Evolutionary conservation across 2,113 vertebrate species (phyloP), one percentile per base, ranked within the genome.

Genomic region (Zosterops japonicus): DNA sequence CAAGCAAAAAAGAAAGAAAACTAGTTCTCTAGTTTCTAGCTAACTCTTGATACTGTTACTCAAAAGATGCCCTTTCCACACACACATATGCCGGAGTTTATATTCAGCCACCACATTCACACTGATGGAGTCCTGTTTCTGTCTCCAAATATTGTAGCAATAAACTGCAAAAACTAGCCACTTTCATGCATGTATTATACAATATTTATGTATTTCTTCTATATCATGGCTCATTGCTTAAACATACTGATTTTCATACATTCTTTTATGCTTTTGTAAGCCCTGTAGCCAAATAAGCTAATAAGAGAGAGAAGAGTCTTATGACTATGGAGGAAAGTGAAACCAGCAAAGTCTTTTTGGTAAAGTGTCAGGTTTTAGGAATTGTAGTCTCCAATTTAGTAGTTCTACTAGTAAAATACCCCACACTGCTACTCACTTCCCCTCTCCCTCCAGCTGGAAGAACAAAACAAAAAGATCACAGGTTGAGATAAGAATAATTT

Each of bases 61-160:
- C 7, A 61, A 27, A 83, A 77, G 6, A 28, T 41, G 3, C 2
- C 14, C 8, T 49, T 82, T 75, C 17, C 55, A 49, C 8, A 28
- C 3, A 36, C 2, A 31, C 5, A 19, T 1, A 46, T 2, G 14
- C 4, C 28, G 3, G 19, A 5, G 3, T 25, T 79, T 60, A 35
- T 47, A 57, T 49, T 74, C 70, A 63, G 22, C 18, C 31, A 78
- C 7, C 12, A 78, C 19, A 57, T 29, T 70, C 46, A 69, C 50
- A 71, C 6, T 53, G 42, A 79, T 75, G 6, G 22, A 56, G 33
- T 41, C 20, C 6, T 72, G 61, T 64, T 53, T 20, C 46, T 64
- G 18, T 61, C 74, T 18, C 81, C 17, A 61, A 57, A n/a, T 47
- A 61, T 2, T 49, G 12, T 16, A 74, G 12, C 12, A 75, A 28